Evolutionary conservation across 2,888 invertebrate species (phyloP).

Genomic region (Rhogogaster chlorosoma): DNA sequence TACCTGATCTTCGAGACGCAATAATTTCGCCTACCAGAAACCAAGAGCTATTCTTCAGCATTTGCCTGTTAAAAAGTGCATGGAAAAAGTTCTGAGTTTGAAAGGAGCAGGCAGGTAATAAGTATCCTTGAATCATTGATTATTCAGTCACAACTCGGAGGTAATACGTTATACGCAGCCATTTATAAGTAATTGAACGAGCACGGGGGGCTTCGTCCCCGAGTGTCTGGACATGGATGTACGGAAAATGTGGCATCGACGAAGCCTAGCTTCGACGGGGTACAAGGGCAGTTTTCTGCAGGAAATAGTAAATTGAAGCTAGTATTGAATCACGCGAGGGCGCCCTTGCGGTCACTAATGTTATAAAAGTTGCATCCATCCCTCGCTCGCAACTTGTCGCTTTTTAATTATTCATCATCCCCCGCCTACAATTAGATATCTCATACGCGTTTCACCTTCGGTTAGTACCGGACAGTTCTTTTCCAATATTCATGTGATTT

Average conservation of each 20-base stretch:
- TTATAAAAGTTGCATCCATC: slow-evolving; percentile 39
- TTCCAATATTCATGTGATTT: slow-evolving; percentile 22
- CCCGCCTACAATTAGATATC: slow-evolving; percentile 16
- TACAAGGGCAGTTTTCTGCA: background rate
- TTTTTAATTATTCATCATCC: slow-evolving; percentile 26
- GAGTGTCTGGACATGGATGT: slow-evolving; percentile 21
- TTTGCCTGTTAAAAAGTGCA: background rate
- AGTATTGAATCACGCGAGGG: slow-evolving; percentile 36
- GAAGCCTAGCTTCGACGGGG: background rate
- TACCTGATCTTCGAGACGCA: background rate
- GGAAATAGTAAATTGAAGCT: background rate
- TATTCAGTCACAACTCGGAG: slow-evolving; percentile 8
- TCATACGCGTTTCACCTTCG: background rate
- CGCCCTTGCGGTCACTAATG: slow-evolving; percentile 23
- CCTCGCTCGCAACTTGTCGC: slow-evolving; percentile 30
- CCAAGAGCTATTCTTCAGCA: background rate
- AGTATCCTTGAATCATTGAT: slow-evolving; percentile 22
- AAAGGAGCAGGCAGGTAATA: slow-evolving; percentile 23
- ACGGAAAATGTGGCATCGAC: background rate
- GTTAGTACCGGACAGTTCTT: background rate
- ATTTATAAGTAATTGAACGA: slow-evolving; percentile 9
- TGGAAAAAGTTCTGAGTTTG: background rate
- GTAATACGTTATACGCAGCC: background rate
- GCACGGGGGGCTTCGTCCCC: background rate
- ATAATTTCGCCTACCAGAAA: background rate